Evolutionary conservation across 1,140 invertebrate genomes (phyloP), one percentile per base, ranked within the genome.

Genomic region (Polypedilum pembai): DNA sequence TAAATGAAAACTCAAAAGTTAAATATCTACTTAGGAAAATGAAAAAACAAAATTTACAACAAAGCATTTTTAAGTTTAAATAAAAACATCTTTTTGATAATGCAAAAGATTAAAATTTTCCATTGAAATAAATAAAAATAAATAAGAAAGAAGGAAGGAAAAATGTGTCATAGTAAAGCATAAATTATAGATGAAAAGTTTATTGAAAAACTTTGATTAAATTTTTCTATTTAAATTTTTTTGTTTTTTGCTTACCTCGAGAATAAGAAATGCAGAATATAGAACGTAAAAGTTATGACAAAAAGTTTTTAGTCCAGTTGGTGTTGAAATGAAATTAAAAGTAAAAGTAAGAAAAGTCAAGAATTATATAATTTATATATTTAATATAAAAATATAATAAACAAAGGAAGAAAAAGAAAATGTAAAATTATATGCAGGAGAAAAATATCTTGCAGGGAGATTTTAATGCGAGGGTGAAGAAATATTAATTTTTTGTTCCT

Each of bases 341-440:
- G n/a, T 56, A 56, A 56, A 56, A n/a, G 45, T n/a, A 56, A 15
- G 8, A 56, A 56, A 56, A 56, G 4, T 56, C 12, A n/a, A n/a
- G 45, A 56, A 56, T n/a, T 12, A 56, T n/a, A 56, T 56, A 56
- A 56, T 56, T 56, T 56, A 56, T 56, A 56, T 56, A 56, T 56
- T 56, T 56, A 56, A 56, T 56, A 56, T 56, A 56, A 33, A 33
- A 33, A 33, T 56, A 56, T 56, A 56, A 56, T 56, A 33, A 33
- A 5, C 24, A 33, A 33, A 33, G 45, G 15, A 15, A 56, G 45
- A 56, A 15, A 56, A 56, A n/a, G 45, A 5, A 56, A 56, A 56
- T 56, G 45, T n/a, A 33, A 33, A 33, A 33, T 33, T 33, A 56
- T 56, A 56, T 56, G n/a, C n/a, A 56, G 3, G n/a, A 10, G 15